Evolutionary conservation across 2,113 vertebrate genomes (phyloP).

Genomic region (Tachuris rubrigastra): DNA sequence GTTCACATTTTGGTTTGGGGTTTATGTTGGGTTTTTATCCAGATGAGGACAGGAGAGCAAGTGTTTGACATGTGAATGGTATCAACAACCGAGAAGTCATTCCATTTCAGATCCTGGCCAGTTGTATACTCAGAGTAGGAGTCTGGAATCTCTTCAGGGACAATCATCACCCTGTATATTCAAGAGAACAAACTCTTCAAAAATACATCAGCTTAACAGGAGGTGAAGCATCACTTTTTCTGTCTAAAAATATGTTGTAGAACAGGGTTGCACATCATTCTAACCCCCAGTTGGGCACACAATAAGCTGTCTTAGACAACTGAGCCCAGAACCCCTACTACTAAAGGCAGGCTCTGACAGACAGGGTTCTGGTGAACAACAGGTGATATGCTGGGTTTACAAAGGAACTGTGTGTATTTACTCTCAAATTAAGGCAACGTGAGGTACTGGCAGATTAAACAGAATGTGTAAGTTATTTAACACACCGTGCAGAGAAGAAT

Average conservation of each 20-base stretch:
- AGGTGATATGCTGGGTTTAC: not conserved
- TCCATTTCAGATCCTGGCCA: not conserved
- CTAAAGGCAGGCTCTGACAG: not conserved
- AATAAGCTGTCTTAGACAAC: not conserved
- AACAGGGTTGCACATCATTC: not conserved
- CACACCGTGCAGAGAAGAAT: not conserved
- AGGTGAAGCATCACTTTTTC: not conserved
- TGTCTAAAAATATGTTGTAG: not conserved
- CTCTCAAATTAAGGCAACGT: not conserved
- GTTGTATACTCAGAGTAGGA: not conserved
- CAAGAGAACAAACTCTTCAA: not conserved
- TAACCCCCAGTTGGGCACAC: not conserved
- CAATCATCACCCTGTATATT: not conserved
- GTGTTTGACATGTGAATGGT: not conserved
- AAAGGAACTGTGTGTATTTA: not conserved
- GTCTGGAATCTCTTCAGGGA: not conserved
- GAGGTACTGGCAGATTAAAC: not conserved
- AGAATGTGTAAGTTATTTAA: not conserved
- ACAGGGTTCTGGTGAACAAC: not conserved
- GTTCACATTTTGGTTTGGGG: fast-evolving
- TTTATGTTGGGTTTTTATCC: not conserved
- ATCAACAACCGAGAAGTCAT: not conserved
- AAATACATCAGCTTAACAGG: not conserved
- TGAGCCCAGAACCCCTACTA: not conserved
- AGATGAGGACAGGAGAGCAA: not conserved